A percentile compares a stretch with the other conserved stretches of the same genome.
Evolutionary conservation across 2,888 invertebrate genomes (phyloP).

Genomic region (Cotesia congregata): DNA sequence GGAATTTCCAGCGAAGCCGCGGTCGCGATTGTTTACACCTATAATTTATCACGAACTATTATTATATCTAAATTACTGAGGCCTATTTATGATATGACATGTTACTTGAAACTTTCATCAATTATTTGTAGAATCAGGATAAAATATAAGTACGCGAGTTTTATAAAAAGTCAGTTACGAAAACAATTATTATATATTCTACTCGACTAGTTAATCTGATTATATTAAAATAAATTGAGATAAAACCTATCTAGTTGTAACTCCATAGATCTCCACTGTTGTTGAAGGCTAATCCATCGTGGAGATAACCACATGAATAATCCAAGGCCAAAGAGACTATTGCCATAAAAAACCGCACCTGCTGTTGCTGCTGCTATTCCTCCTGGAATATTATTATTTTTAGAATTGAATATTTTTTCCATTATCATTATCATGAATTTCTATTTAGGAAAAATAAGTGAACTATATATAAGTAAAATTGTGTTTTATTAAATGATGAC

Average conservation of each 20-base stretch:
- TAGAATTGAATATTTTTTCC: too few species aligned
- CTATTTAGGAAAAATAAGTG: too few species aligned
- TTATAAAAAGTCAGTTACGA: background rate
- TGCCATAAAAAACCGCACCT: slow-evolving; percentile 67
- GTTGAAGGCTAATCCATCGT: slow-evolving; percentile 62
- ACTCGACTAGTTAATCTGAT: background rate
- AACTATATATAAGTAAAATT: too few species aligned
- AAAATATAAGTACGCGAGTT: background rate
- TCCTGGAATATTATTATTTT: slow-evolving; percentile 49
- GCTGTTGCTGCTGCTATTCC: slow-evolving; percentile 65
- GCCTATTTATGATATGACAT: background rate
- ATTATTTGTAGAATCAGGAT: slow-evolving; percentile 2
- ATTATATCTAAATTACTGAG: slow-evolving; percentile 37
- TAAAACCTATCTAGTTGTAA: slow-evolving; percentile 59
- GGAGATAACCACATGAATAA: slow-evolving; percentile 64
- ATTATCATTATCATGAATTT: too few species aligned
- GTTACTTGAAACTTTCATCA: slow-evolving; percentile 11
- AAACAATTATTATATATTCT: slow-evolving; percentile 1
- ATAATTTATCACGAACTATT: slow-evolving; percentile 20
- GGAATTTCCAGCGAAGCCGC: slow-evolving; percentile 60
- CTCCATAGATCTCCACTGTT: slow-evolving; percentile 65
- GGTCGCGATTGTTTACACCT: slow-evolving; percentile 57
- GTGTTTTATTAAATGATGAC: too few species aligned
- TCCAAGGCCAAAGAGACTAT: slow-evolving; percentile 60
- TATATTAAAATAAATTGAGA: background rate